Percentiles rank a stretch among this genome's conserved stretches.
These are phyloP conservation scores for Catocala fraxini DNA, from an alignment of 2,888 invertebrate genomes.

Conservation along the genomic window DNA sequence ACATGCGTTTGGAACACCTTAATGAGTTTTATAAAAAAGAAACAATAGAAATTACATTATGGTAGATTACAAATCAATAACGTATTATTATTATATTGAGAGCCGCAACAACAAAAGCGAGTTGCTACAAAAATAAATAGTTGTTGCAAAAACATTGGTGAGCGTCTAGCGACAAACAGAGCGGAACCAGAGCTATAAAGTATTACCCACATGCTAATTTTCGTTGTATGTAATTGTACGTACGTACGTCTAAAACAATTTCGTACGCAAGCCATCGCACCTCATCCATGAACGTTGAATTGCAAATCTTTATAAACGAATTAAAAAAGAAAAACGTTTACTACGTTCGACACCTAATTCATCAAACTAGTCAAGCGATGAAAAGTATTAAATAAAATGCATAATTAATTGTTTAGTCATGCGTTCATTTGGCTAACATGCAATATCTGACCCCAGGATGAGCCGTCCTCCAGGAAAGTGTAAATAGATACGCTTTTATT, in stretches of 20 bases:
- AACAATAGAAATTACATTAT: conserved; percentile 4
- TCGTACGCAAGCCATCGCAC: conserved; percentile 74
- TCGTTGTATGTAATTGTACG: conserved; percentile 73
- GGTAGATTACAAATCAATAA: conserved; percentile 28
- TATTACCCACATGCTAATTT: conserved; percentile 86
- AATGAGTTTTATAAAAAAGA: conserved; percentile 2
- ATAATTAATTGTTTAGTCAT: conserved; percentile 52
- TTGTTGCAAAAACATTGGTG: conserved; percentile 81
- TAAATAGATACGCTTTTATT: conserved; percentile 46
- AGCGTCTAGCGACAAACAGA: conserved; percentile 79
- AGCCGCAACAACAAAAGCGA: conserved; percentile 70
- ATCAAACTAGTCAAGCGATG: conserved; percentile 65
- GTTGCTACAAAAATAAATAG: conserved; percentile 76
- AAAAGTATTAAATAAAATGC: conserved; percentile 39
- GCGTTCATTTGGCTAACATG: conserved; percentile 66
- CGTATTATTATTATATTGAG: conserved; percentile 22
- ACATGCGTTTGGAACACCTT: conserved; percentile 5
- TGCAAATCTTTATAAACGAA: conserved; percentile 58
- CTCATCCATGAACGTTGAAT: conserved; percentile 76
- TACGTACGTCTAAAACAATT: conserved; percentile 73
- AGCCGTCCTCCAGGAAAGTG: conserved; percentile 79
- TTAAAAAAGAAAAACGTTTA: conserved; percentile 53
- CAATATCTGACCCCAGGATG: conserved; percentile 77
- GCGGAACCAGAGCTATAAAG: conserved; percentile 82
- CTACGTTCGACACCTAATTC: conserved; percentile 64